phyloP scores from a whole-genome alignment of 2,888 invertebrate species.

The Mellilla xanthometata region DNA sequence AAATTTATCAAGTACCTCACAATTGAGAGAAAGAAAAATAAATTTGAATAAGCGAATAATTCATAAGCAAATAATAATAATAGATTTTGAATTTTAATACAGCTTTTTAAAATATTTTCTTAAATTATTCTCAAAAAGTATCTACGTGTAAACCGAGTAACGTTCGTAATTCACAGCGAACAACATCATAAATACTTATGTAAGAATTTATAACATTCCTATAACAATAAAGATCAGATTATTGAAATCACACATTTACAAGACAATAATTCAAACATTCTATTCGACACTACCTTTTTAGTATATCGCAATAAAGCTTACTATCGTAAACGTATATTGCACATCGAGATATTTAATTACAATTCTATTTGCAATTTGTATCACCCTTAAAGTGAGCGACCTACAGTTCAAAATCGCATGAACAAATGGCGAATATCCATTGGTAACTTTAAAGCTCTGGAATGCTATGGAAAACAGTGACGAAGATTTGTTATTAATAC shows the following conservation, averaged over 20 bases:
- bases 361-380: conserved; percentile 2
- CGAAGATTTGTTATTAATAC: no score
- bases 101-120: no score
- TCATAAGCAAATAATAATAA: no score
- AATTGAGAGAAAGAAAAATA: no score
- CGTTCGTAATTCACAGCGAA: not conserved
- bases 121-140: no score
- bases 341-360: conserved; percentile 35
- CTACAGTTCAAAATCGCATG: conserved; percentile 19
- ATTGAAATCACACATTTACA: conserved; percentile 23
- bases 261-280: conserved; percentile 26
- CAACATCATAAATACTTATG: conserved; percentile 4
- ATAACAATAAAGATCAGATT: conserved; percentile 14
- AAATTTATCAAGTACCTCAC: no score
- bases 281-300: conserved; percentile 31
- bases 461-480: conserved; percentile 11
- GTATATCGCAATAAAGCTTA: conserved; percentile 34
- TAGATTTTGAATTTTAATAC: no score
- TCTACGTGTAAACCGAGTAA: no score
- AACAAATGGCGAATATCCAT: conserved; percentile 19
- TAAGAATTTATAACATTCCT: conserved; percentile 1
- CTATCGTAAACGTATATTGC: conserved; percentile 33
- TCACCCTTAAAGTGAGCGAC: not conserved
- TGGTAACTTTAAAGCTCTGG: conserved; percentile 18
- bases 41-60: no score